These are phyloP conservation scores for Phocides pigmalion DNA, from an alignment of 1,140 invertebrate species.

Conservation along the genomic window DNA sequence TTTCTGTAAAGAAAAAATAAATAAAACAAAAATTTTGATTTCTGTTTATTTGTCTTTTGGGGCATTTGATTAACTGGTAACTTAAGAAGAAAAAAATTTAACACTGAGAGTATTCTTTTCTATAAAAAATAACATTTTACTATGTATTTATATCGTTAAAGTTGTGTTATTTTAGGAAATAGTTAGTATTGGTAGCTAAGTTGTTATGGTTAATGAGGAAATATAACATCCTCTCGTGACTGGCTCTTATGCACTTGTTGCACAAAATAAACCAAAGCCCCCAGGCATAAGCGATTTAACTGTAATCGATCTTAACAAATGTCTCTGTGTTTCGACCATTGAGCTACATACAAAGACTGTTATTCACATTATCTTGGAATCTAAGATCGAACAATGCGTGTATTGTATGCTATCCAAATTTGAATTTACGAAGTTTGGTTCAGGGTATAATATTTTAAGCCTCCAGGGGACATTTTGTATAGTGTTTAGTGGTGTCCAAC, in stretches of 20 bases:
- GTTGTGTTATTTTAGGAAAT: not conserved
- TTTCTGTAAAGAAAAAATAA: too few relatives aligned
- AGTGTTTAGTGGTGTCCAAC: slow-evolving; percentile 50
- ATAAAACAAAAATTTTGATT: too few relatives aligned
- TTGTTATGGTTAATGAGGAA: slow-evolving; percentile 28
- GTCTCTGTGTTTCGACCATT: not conserved
- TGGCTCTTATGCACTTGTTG: slow-evolving; percentile 48
- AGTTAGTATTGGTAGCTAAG: slow-evolving; percentile 12
- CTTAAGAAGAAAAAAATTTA: too few relatives aligned
- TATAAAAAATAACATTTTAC: too few relatives aligned
- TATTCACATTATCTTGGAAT: not conserved
- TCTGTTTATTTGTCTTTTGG: too few relatives aligned
- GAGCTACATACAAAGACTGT: slow-evolving; percentile 15
- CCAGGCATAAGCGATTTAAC: slow-evolving; percentile 41
- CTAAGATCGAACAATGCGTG: slow-evolving; percentile 15
- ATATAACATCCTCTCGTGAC: slow-evolving; percentile 48
- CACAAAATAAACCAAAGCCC: slow-evolving; percentile 54
- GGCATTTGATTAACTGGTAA: too few relatives aligned
- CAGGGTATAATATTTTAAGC: slow-evolving; percentile 33
- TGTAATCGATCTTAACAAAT: slow-evolving; percentile 34
- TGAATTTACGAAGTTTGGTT: not conserved
- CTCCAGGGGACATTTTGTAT: slow-evolving; percentile 55
- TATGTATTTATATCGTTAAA: not conserved
- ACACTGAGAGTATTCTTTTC: too few relatives aligned
- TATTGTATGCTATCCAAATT: slow-evolving; percentile 40